phyloP scores from a whole-genome alignment of 2,797 vertebrate genomes.

The Cirrhinus mrigala region DNA sequence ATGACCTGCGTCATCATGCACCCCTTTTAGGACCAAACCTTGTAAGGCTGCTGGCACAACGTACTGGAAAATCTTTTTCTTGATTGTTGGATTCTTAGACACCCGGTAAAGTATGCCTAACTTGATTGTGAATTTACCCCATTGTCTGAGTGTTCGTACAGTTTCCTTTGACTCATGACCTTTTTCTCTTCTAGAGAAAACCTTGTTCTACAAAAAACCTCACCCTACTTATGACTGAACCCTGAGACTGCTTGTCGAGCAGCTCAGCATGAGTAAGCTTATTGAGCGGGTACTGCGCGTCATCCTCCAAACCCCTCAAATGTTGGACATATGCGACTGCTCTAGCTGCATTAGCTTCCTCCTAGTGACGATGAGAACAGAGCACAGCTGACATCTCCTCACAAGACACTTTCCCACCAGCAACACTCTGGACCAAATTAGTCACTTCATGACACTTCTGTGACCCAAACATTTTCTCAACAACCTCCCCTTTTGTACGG shows the following conservation, averaged over 20 bases:
- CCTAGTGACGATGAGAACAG: background rate
- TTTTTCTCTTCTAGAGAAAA: constrained; percentile 28
- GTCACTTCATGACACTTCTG: background rate
- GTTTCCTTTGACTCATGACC: constrained; percentile 25
- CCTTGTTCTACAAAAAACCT: constrained; percentile 42
- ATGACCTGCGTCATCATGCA: constrained; percentile 52
- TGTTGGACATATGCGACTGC: constrained; percentile 13
- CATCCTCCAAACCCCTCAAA: background rate
- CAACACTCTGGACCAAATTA: background rate
- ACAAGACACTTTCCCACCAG: background rate
- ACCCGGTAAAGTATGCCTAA: constrained; percentile 31
- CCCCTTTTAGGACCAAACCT: constrained; percentile 29
- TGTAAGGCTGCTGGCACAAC: constrained; percentile 22
- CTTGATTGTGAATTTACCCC: constrained; percentile 3
- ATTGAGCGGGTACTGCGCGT: background rate
- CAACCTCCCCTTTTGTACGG: background rate
- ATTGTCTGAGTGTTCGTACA: constrained; percentile 25
- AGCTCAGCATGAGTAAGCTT: constrained; percentile 6
- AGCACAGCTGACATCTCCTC: background rate
- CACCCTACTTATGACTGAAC: constrained; percentile 2
- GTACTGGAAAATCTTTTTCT: constrained; percentile 28
- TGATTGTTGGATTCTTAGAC: constrained; percentile 20
- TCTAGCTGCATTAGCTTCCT: background rate
- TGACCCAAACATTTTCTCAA: background rate
- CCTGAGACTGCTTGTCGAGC: constrained; percentile 1